Base-by-base conservation (phyloP, 2,113 vertebrate genomes). In the Nannobrachium achirus region DNA sequence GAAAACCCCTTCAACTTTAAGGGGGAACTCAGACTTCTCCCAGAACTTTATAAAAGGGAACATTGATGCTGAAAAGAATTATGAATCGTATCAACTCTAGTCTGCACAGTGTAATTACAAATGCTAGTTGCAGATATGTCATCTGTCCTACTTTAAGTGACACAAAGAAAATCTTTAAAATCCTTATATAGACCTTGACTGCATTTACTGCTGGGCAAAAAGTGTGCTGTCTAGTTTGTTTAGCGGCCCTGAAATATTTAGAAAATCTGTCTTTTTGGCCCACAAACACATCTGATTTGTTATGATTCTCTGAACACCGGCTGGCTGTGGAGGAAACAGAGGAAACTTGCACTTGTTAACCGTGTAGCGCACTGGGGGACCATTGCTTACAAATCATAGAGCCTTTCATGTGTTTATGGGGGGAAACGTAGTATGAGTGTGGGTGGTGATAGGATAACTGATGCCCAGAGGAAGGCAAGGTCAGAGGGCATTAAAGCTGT, bases 241-340 rank as follows among this genome's bases (percentile, higher is more conserved):
- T 89, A 85, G 84, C 76, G 14, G 71, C 69, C 58, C 72, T 63
- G 83, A 86, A 88, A 90, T 88, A 90, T 91, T 91, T 88, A 83
- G 72, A 73, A 59, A 66, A 76, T 76, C 86, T 84, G 79, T 85
- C 74, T 76, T 81, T 78, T 84, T 86, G 78, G 76, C 81, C 84
- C 69, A 53, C 83, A 86, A 90, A 88, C 85, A 90, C 63, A 58
- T 78, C 69, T 76, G 80, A 89, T 85, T 90, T 89, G 85, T 88
- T 88, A 86, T 82, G 81, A 72, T 87, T 84, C 45, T 72, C 42
- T 77, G 38, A 52, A 83, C 79, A 80, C 8, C 69, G 5, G 59
- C 52, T 42, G 5, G 59, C 52, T 42, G 39, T 66, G 56, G 66
- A 62, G 53, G 59, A 65, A 64, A 71, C 44, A 55, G 72, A 63